Conservation (phyloP, 2,797 vertebrate genomes). For the Tragopan temminckii region DNA sequence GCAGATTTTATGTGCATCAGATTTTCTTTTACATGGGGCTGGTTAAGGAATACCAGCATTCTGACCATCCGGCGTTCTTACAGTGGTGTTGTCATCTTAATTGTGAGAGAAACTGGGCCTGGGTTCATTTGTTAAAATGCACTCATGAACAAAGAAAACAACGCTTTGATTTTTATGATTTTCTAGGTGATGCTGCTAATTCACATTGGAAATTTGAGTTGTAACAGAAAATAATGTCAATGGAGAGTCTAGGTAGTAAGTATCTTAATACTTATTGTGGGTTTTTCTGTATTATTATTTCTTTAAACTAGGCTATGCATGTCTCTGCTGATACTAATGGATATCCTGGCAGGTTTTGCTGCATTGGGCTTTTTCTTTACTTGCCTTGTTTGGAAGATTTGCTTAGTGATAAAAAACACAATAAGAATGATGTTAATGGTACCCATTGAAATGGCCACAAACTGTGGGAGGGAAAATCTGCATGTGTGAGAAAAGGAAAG, state of each 20-base stretch:
- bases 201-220: not conserved
- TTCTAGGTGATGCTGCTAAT: not conserved
- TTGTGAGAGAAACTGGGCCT: not conserved
- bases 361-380: not conserved
- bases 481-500: not conserved
- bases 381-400: not conserved
- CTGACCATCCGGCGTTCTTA: not conserved
- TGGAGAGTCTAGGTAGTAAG: not conserved
- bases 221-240: not conserved
- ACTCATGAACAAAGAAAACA: not conserved
- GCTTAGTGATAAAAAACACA: accelerated
- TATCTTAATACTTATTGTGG: not conserved
- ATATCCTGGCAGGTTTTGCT: not conserved
- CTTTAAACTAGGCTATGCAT: not conserved
- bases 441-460: not conserved
- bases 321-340: not conserved
- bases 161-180: not conserved
- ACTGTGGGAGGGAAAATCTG: not conserved
- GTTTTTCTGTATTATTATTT: not conserved
- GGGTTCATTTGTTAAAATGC: not conserved
- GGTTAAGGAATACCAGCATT: not conserved
- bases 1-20: not conserved
- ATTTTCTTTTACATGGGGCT: not conserved
- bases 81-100: not conserved
- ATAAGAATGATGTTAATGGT: not conserved